Conservation (phyloP, 1,140 invertebrate genomes). For the Drosophila saltans region DNA sequence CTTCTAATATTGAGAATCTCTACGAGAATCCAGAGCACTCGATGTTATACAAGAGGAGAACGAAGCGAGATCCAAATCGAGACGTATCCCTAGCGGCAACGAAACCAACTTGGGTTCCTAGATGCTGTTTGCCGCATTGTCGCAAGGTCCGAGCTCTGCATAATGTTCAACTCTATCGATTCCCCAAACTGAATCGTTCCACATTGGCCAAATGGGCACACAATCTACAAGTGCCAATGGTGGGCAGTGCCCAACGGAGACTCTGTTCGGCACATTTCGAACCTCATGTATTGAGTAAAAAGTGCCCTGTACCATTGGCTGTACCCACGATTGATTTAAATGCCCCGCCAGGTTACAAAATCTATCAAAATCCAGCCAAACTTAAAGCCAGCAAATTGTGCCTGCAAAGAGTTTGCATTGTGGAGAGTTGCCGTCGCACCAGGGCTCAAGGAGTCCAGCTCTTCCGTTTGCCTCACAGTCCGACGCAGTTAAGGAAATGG, state of each 20-base stretch:
- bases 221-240: slow-evolving; percentile 70
- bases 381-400: slow-evolving; percentile 67
- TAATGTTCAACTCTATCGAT: slow-evolving; percentile 75
- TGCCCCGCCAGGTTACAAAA: slow-evolving; percentile 68
- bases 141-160: slow-evolving; percentile 70
- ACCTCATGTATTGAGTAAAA: slow-evolving; percentile 72
- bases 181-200: slow-evolving; percentile 72
- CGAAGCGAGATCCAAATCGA: slow-evolving; percentile 43
- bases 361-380: slow-evolving; percentile 78
- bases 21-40: slow-evolving; percentile 75
- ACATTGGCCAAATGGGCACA: slow-evolving; percentile 77
- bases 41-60: slow-evolving; percentile 63
- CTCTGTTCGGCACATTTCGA: slow-evolving; percentile 76
- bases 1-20: slow-evolving; percentile 67
- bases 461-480: slow-evolving; percentile 72
- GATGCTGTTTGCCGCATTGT: slow-evolving; percentile 73
- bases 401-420: slow-evolving; percentile 70
- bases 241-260: slow-evolving; percentile 69
- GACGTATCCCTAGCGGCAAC: not conserved
- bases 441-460: slow-evolving; percentile 72
- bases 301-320: slow-evolving; percentile 73
- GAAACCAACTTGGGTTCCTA: slow-evolving; percentile 74
- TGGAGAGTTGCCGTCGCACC: slow-evolving; percentile 70
- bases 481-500: slow-evolving; percentile 71
- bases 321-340: slow-evolving; percentile 77